Percentiles rank a stretch among this genome's conserved stretches.
These are phyloP conservation scores for Cladopsammia gracilis DNA, from an alignment of 64 coral and sea anemone species.

Conservation along the genomic window DNA sequence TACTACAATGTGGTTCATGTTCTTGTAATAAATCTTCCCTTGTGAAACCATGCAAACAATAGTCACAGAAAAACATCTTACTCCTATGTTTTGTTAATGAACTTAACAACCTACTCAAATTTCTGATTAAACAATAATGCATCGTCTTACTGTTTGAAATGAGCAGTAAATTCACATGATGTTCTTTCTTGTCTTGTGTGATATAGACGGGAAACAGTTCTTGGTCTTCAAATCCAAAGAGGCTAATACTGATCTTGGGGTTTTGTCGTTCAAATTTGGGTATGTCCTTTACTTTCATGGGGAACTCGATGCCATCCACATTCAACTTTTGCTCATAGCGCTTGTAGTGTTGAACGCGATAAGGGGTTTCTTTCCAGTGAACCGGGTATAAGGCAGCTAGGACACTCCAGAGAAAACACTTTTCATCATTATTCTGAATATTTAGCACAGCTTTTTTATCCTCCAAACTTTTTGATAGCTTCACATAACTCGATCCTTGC, in stretches of 20 bases:
- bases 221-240: conserved; percentile 34
- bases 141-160: neutral
- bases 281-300: conserved; percentile 43
- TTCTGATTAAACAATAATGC: conserved; percentile 61
- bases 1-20: too few species aligned
- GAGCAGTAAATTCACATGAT: conserved; percentile 53
- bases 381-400: conserved; percentile 48
- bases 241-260: conserved; percentile 23
- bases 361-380: neutral
- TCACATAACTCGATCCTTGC: conserved; percentile 43
- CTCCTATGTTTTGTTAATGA: too few species aligned
- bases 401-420: conserved; percentile 73
- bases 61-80: too few species aligned
- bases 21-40: too few species aligned
- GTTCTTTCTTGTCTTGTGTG: conserved; percentile 9
- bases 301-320: conserved; percentile 39
- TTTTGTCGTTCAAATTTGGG: conserved; percentile 73
- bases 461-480: conserved; percentile 37
- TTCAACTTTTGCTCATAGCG: conserved; percentile 52
- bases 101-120: conserved; percentile 20
- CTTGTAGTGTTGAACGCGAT: conserved; percentile 4
- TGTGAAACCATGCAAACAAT: too few species aligned
- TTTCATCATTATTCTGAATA: conserved; percentile 61
- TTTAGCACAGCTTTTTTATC: conserved; percentile 49
- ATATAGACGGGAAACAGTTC: conserved; percentile 40